Percentiles rank a stretch among this genome's conserved stretches.
These are phyloP conservation scores for Calosoma granatense DNA, from an alignment of 1,140 invertebrate genomes.

Conservation along the genomic window DNA sequence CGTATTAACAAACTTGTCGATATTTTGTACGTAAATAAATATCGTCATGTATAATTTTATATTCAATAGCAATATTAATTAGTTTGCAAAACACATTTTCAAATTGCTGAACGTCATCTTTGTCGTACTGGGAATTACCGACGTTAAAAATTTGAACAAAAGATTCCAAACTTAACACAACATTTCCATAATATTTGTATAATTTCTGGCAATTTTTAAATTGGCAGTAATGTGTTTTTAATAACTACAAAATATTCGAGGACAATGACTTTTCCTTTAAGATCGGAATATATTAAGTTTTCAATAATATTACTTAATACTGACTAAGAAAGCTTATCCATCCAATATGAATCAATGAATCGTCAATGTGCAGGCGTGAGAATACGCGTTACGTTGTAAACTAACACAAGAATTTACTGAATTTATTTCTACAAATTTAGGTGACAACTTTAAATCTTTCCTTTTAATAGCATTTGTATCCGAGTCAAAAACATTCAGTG, in stretches of 20 bases:
- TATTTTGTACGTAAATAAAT: neutral
- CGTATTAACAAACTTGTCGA: neutral
- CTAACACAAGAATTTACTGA: neutral
- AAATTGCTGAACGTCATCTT: too few species aligned
- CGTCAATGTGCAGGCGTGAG: neutral
- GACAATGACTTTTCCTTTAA: neutral
- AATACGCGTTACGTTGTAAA: neutral
- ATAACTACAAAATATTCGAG: neutral
- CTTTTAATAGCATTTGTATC: constrained; percentile 23
- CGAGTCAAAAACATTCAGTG: constrained; percentile 30
- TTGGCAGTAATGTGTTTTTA: neutral
- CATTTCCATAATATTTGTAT: neutral
- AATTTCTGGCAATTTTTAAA: neutral
- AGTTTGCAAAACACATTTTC: neutral
- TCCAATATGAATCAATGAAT: neutral
- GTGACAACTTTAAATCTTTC: constrained; percentile 37
- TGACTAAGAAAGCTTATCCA: neutral
- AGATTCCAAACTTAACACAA: too few species aligned
- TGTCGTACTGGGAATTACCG: too few species aligned
- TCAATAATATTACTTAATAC: neutral
- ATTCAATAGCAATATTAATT: neutral
- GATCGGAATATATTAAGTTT: neutral
- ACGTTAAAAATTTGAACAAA: too few species aligned
- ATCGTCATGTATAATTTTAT: neutral
- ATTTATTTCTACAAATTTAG: constrained; percentile 20